Percentiles rank a stretch among this genome's conserved stretches.
These are phyloP conservation scores for Trachelus iudaicus DNA, from an alignment of 2,888 invertebrate species.

Conservation along the genomic window DNA sequence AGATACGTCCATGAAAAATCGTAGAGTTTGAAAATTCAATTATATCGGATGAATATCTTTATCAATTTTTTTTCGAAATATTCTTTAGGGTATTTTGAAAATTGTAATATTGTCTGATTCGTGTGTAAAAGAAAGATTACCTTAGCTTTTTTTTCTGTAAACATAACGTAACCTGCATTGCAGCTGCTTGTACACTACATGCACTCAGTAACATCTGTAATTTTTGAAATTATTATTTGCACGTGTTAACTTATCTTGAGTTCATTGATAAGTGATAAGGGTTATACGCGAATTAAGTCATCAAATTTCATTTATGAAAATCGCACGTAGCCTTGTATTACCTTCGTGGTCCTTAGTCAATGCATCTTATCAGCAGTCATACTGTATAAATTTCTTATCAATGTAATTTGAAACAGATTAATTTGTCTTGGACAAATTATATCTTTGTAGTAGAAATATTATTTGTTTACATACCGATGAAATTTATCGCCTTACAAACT, in stretches of 20 bases:
- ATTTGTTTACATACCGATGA: neutral
- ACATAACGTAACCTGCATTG: neutral
- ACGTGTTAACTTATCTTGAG: neutral
- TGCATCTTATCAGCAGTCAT: neutral
- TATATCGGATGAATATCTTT: constrained; percentile 5
- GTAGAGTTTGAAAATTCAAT: neutral
- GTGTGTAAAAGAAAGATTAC: neutral
- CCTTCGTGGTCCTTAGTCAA: neutral
- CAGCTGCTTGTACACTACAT: neutral
- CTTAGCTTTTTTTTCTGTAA: neutral
- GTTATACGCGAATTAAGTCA: neutral
- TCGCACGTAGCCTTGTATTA: neutral
- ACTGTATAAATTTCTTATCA: neutral
- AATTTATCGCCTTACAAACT: neutral
- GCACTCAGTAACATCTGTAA: neutral
- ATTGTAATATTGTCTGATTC: neutral
- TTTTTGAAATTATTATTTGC: neutral
- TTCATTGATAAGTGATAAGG: neutral
- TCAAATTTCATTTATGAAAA: neutral
- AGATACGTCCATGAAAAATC: neutral
- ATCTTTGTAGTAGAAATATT: neutral
- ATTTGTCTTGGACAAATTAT: constrained; percentile 1
- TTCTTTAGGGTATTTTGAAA: neutral
- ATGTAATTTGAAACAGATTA: neutral
- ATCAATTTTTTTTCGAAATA: neutral